A percentile compares a stretch with the other conserved stretches of the same genome.
phyloP scores from a whole-genome alignment of 1,140 invertebrate species.

The Eumeta japonica region DNA sequence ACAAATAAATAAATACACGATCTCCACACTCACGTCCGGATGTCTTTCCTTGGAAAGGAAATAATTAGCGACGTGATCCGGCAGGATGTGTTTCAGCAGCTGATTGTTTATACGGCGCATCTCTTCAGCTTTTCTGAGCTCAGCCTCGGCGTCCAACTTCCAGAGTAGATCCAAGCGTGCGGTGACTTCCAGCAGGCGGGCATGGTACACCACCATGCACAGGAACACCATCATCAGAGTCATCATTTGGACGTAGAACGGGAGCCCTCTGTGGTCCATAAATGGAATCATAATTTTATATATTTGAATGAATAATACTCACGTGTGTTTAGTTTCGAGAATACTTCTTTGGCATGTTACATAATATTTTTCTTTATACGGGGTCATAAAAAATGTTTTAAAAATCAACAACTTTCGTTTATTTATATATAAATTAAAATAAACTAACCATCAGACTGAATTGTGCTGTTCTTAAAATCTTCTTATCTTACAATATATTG shows the following conservation, averaged over 20 bases:
- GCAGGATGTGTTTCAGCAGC: constrained; percentile 89
- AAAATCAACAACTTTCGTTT: too few species aligned
- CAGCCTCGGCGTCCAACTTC: constrained; percentile 89
- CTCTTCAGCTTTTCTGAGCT: constrained; percentile 89
- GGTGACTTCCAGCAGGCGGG: constrained; percentile 85
- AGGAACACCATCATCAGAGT: constrained; percentile 80
- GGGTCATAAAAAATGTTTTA: too few species aligned
- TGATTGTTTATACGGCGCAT: constrained; percentile 83
- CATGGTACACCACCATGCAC: constrained; percentile 86
- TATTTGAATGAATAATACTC: background rate
- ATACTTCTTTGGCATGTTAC: too few species aligned
- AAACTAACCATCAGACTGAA: too few species aligned
- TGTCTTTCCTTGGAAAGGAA: constrained; percentile 72
- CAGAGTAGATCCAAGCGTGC: constrained; percentile 91
- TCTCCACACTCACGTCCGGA: constrained; percentile 65
- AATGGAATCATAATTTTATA: background rate
- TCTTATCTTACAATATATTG: too few species aligned
- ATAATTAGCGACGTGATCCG: constrained; percentile 96
- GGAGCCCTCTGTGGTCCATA: constrained; percentile 56
- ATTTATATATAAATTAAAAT: too few species aligned
- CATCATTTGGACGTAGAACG: constrained; percentile 74
- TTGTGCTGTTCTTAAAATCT: too few species aligned
- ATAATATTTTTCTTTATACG: too few species aligned
- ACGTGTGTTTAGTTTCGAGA: too few species aligned
- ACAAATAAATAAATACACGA: background rate